Evolutionary conservation across 2,797 vertebrate genomes (phyloP).

Genomic region (Harpagifer antarcticus): DNA sequence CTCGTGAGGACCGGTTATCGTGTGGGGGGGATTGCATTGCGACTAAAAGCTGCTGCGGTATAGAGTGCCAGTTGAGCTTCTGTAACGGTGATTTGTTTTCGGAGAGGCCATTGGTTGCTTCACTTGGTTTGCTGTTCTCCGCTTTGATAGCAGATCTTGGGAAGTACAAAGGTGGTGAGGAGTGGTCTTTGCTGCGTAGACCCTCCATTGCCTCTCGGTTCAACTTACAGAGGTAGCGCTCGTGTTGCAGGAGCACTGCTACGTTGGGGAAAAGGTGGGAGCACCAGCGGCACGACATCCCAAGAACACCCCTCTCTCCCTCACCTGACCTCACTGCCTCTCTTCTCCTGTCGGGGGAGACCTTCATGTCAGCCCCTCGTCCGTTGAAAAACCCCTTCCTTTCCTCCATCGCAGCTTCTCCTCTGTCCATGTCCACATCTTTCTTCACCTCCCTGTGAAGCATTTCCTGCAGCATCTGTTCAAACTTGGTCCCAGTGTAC

Average conservation of each 20-base stretch:
- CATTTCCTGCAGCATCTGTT: constrained; percentile 85
- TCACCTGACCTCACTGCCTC: constrained; percentile 40
- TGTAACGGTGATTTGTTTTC: constrained; percentile 74
- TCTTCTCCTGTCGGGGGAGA: constrained; percentile 57
- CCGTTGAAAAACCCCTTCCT: constrained; percentile 53
- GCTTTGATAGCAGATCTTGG: constrained; percentile 53
- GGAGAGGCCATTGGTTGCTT: constrained; percentile 68
- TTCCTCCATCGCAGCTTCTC: constrained; percentile 38
- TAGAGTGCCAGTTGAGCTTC: constrained; percentile 77
- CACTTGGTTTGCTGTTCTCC: constrained; percentile 61
- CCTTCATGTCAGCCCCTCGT: constrained; percentile 52
- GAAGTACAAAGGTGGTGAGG: constrained; percentile 63
- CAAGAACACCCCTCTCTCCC: constrained; percentile 49
- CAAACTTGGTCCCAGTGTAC: constrained; percentile 81
- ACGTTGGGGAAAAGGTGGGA: constrained; percentile 81
- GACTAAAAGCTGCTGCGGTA: constrained; percentile 80
- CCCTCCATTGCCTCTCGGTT: constrained; percentile 68
- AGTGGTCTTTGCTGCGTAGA: constrained; percentile 59
- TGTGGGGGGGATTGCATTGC: constrained; percentile 77
- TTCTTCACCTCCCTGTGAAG: constrained; percentile 77
- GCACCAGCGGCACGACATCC: constrained; percentile 80
- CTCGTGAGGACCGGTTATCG: constrained; percentile 56
- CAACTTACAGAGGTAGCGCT: constrained; percentile 82
- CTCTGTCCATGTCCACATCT: constrained; percentile 59
- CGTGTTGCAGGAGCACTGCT: constrained; percentile 81